Evolutionary conservation across 2,113 vertebrate genomes (phyloP), one percentile per base, ranked within the genome.

Genomic region (Zapus hudsonius): DNA sequence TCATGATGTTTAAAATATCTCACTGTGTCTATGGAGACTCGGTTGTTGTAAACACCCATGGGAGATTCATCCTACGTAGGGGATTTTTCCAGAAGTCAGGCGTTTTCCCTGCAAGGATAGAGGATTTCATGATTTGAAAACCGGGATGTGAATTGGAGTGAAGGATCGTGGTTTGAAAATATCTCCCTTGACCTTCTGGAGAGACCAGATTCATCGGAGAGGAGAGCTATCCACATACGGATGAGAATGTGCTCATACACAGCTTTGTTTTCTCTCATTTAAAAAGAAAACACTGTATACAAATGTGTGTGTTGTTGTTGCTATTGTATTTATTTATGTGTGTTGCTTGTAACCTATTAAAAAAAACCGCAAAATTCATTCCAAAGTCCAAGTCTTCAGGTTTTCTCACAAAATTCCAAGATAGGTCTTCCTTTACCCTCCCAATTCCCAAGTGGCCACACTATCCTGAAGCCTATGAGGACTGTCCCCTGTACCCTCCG

Each of bases 1-100:
- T 94, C 83, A 63, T 90, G 69, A 38, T 1, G 40, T 81, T 95
- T 89, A 59, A 84, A 81, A 72, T 89, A 91, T 42, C 80, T 38
- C 88, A 52, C 67, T 17, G 70, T 73, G 64, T 13, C 22, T 36
- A n/a, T 33, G 8, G 52, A 42, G 83, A 81, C 67, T 3, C 16
- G 12, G 79, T 75, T 36, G 82, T 85, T 59, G 33, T 16, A 22
- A 78, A 94, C 78, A 80, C 70, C 27, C 29, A 69, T 25, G 12
- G 33, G 27, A 67, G 82, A 59, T 55, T 38, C 83, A 52, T 80
- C 81, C 22, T 59, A 20, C 15, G 61, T 16, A 61, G 70, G 31
- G 31, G 29, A 20, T 33, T 3, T 36, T 23, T 23, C 1, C 69
- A 33, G 22, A 19, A 55, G 13, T 47, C 2, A n/a, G 74, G 75